phyloP scores from a whole-genome alignment of 2,113 vertebrate genomes.

The Elephas maximus region DNA sequence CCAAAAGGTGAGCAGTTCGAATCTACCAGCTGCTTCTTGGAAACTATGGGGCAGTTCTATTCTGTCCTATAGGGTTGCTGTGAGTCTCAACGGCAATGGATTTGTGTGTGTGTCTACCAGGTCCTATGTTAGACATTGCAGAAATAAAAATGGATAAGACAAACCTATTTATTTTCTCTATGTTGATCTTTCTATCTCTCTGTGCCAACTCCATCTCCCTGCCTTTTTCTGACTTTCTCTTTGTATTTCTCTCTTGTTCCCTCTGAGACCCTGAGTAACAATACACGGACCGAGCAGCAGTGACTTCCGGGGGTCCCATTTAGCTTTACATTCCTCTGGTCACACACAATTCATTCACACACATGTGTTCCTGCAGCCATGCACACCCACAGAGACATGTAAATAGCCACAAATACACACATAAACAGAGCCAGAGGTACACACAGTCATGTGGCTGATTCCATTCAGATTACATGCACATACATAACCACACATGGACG shows the following conservation, averaged over 20 bases:
- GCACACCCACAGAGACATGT: background rate
- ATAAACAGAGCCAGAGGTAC: background rate
- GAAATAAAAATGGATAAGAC: background rate
- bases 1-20: too few relatives aligned
- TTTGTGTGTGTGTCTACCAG: background rate
- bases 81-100: too few relatives aligned
- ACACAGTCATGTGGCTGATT: accelerated
- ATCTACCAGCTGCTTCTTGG: too few relatives aligned
- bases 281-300: background rate
- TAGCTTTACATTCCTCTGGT: background rate
- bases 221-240: background rate
- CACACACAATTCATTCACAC: background rate
- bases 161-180: conserved; percentile 25
- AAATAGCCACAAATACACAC: background rate
- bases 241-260: conserved; percentile 12
- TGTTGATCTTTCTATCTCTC: background rate
- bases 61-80: too few relatives aligned
- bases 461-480: background rate
- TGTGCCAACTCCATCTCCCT: background rate
- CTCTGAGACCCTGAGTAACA: background rate
- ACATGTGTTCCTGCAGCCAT: background rate
- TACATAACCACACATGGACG: background rate
- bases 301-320: background rate
- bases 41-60: too few relatives aligned
- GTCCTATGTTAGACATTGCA: background rate